Conservation (phyloP, 1,140 invertebrate species). For the Caenorhabditis elegans region DNA sequence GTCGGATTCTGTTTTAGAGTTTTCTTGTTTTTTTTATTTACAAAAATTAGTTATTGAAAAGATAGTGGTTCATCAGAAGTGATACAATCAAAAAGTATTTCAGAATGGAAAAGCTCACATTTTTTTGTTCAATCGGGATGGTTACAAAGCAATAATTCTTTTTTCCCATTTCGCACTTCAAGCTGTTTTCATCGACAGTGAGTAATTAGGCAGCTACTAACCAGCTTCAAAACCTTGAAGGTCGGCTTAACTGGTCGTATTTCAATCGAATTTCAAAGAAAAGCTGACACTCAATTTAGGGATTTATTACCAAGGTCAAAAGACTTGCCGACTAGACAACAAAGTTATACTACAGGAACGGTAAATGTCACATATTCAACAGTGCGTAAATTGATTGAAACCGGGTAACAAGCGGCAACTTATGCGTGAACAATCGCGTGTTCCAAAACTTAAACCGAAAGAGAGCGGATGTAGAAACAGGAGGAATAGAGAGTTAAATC, state of each 20-base stretch:
- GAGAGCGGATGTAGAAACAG: background rate
- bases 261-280: background rate
- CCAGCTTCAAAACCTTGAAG: constrained; percentile 25
- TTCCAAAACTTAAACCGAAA: background rate
- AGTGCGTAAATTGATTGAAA: constrained; percentile 16
- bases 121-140: no score
- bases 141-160: no score
- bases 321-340: background rate
- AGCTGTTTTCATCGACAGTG: constrained; percentile 5
- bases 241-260: constrained; percentile 15
- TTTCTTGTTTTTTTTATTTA: no score
- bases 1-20: no score
- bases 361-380: background rate
- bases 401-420: constrained; percentile 30
- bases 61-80: no score
- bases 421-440: constrained; percentile 19
- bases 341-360: background rate
- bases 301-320: background rate
- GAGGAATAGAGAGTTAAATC: constrained; percentile 26
- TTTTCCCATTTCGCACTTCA: no score
- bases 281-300: constrained; percentile 10
- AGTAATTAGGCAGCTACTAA: constrained; percentile 1
- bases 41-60: no score
- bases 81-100: no score
- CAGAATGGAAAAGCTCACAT: no score